Evolutionary conservation across 1,140 invertebrate genomes (phyloP).

Genomic region (Euura lappo): DNA sequence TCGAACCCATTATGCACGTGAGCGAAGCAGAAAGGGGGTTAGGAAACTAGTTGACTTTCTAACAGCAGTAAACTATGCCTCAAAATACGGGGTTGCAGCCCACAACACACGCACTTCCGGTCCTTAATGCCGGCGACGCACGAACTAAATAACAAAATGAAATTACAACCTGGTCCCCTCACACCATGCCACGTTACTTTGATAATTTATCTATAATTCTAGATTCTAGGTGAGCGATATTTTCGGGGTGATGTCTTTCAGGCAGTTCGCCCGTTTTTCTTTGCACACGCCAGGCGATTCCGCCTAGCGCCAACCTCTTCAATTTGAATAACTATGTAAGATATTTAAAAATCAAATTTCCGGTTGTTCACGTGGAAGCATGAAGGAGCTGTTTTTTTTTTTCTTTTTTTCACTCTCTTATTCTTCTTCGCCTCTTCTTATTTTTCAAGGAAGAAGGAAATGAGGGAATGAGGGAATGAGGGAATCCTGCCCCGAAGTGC

Average conservation of each 20-base stretch:
- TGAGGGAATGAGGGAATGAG: no score
- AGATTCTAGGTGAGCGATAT: not conserved
- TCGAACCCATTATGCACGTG: not conserved
- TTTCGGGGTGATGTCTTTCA: not conserved
- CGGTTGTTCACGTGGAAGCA: no score
- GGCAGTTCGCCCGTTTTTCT: no score
- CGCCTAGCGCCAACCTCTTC: no score
- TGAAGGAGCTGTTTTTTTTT: no score
- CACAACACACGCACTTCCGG: constrained; percentile 11
- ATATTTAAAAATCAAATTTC: no score
- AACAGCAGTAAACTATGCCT: not conserved
- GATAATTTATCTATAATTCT: constrained; percentile 11
- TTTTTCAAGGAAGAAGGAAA: no score
- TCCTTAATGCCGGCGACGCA: constrained; percentile 7
- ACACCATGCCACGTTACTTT: not conserved
- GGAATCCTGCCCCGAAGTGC: no score
- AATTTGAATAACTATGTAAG: no score
- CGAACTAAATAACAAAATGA: constrained; percentile 12
- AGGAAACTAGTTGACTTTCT: constrained; percentile 8
- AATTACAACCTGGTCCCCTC: not conserved
- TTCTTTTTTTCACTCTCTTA: no score
- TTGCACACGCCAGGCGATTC: no score
- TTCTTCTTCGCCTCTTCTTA: no score
- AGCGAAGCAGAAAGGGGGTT: not conserved
- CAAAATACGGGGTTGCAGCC: not conserved